Evolutionary conservation across 2,113 vertebrate species (phyloP).

Genomic region (Mellivora capensis): DNA sequence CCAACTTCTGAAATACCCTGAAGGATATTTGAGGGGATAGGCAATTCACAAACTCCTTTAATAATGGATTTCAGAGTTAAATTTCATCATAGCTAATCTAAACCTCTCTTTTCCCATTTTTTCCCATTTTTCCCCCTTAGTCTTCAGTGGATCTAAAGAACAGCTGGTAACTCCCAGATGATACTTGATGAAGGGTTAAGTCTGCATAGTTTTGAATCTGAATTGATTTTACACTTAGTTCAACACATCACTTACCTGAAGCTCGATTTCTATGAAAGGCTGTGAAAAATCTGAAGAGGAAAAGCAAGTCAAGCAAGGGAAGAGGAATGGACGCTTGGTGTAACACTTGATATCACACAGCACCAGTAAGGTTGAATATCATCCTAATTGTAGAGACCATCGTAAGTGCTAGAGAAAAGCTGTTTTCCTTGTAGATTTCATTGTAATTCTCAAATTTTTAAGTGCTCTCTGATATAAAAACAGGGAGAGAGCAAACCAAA

Average conservation of each 20-base stretch:
- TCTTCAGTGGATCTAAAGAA: not conserved
- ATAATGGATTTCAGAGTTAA: not conserved
- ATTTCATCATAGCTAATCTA: not conserved
- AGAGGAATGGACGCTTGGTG: not conserved
- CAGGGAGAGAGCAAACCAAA: not conserved
- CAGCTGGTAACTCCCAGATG: not conserved
- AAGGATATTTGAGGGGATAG: not conserved
- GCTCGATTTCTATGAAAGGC: not conserved
- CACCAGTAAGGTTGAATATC: not conserved
- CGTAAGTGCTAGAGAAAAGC: not conserved
- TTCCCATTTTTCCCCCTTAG: not conserved
- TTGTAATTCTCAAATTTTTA: not conserved
- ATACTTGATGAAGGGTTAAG: not conserved
- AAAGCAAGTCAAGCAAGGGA: not conserved
- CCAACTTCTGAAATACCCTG: not conserved
- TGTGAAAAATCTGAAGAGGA: not conserved
- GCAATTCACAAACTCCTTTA: not conserved
- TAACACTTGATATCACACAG: not conserved
- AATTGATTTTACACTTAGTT: slow-evolving; percentile 39
- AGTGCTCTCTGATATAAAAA: slow-evolving; percentile 29
- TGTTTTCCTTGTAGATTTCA: not conserved
- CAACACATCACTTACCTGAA: not conserved
- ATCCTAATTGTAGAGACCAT: not conserved
- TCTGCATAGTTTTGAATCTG: not conserved
- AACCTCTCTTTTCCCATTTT: slow-evolving; percentile 1